Conservation (phyloP, 2,797 vertebrate genomes). For the Adelosebastes latens region DNA sequence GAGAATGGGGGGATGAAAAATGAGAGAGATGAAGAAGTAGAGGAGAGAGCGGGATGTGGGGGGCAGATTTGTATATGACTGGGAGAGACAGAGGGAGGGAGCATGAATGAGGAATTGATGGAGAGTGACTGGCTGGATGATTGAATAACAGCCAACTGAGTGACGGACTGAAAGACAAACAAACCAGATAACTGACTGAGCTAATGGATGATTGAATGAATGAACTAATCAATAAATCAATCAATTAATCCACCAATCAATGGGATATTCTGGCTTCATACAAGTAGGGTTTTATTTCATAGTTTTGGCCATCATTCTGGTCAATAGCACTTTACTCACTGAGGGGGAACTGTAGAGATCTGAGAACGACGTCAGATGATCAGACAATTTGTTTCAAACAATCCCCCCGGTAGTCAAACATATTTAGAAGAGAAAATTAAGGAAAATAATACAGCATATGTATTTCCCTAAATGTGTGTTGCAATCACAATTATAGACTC, state of each 20-base stretch:
- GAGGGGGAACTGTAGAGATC: not conserved
- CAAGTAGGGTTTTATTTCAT: not conserved
- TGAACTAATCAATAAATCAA: not conserved
- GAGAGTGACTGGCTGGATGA: conserved; percentile 8
- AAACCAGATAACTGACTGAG: not conserved
- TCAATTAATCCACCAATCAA: not conserved
- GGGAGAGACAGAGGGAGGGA: not conserved
- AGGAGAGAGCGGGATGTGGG: not conserved
- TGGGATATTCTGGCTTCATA: not conserved
- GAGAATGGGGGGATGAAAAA: conserved; percentile 21
- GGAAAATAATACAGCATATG: not conserved
- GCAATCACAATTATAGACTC: not conserved
- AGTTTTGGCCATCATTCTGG: not conserved
- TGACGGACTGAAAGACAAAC: conserved; percentile 15
- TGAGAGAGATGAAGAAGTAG: conserved; percentile 1
- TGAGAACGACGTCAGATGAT: not conserved
- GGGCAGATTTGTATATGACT: not conserved
- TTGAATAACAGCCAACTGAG: conserved; percentile 2
- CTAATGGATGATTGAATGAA: not conserved
- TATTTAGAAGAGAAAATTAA: not conserved
- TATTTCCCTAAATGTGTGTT: not conserved
- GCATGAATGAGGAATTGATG: not conserved
- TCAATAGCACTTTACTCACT: not conserved
- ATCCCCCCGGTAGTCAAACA: not conserved
- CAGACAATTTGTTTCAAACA: not conserved